phyloP scores from a whole-genome alignment of 2,113 vertebrate species.

The Scolopax mira region DNA sequence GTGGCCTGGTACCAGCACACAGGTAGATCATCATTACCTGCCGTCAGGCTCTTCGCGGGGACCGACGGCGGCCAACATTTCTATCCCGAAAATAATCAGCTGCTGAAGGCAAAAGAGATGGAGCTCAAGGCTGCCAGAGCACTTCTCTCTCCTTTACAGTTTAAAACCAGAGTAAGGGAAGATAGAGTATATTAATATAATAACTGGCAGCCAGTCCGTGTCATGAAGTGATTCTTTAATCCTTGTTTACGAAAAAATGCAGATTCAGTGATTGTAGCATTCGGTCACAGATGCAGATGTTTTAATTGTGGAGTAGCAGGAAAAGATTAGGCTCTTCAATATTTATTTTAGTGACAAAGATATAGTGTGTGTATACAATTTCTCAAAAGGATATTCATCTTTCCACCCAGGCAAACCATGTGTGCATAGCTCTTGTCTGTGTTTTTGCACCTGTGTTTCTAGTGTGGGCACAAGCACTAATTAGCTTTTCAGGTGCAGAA shows the following conservation, averaged over 20 bases:
- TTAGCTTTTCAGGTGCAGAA: not conserved
- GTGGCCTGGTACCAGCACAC: conserved; percentile 18
- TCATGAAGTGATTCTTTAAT: not conserved
- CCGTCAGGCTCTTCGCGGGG: not conserved
- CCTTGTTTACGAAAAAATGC: not conserved
- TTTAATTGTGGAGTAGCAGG: not conserved
- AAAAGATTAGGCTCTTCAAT: not conserved
- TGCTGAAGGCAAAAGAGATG: not conserved
- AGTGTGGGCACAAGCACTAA: not conserved
- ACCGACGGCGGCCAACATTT: not conserved
- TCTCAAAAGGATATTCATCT: not conserved
- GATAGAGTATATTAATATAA: not conserved
- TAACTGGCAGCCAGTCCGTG: not conserved
- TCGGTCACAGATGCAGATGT: fast-evolving
- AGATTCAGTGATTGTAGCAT: not conserved
- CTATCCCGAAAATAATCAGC: not conserved
- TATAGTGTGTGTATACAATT: not conserved
- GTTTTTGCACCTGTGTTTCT: not conserved
- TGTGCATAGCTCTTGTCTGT: not conserved
- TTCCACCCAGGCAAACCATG: not conserved
- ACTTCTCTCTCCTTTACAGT: not conserved
- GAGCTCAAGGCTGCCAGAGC: conserved; percentile 18
- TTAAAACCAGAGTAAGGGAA: not conserved
- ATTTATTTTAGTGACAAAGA: not conserved
- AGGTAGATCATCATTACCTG: conserved; percentile 52